Percentiles rank a stretch among this genome's conserved stretches.
Evolutionary conservation across 2,888 invertebrate genomes (phyloP).

Genomic region (Orgyia antiqua): DNA sequence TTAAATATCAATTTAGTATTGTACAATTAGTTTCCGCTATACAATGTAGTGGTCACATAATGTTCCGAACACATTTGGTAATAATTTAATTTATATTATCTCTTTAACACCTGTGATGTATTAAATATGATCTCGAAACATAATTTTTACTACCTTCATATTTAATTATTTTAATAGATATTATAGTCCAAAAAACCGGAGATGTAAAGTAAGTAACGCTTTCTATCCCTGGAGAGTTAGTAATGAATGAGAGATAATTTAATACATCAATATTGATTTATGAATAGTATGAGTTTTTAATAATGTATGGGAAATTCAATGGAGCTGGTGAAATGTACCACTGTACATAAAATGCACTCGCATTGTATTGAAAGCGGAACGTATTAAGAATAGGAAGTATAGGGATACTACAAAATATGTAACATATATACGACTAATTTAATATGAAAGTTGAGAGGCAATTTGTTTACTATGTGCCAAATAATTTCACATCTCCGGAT

Average conservation of each 20-base stretch:
- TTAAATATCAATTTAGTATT: no score
- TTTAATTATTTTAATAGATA: constrained; percentile 61
- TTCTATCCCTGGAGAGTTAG: constrained; percentile 51
- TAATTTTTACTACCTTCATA: constrained; percentile 74
- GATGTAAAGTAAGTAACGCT: no score
- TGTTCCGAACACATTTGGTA: constrained; percentile 28
- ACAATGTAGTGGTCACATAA: no score
- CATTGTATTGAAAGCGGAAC: constrained; percentile 44
- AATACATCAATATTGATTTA: constrained; percentile 66
- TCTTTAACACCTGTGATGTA: constrained; percentile 82
- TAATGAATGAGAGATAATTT: constrained; percentile 70
- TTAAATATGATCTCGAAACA: constrained; percentile 82
- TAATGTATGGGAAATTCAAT: constrained; percentile 20
- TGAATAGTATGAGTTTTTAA: constrained; percentile 17
- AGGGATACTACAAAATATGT: constrained; percentile 53
- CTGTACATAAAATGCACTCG: constrained; percentile 58
- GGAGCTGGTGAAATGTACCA: no score
- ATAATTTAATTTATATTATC: constrained; percentile 32
- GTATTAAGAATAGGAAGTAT: constrained; percentile 31
- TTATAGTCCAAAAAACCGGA: constrained; percentile 40
- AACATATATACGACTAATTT: constrained; percentile 34
- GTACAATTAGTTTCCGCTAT: no score
- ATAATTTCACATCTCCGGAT: constrained; percentile 22
- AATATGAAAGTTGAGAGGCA: constrained; percentile 56
- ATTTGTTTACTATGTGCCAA: constrained; percentile 35